These are phyloP conservation scores for Furcifer pardalis DNA, from an alignment of 2,797 vertebrate species.

Conservation along the genomic window DNA sequence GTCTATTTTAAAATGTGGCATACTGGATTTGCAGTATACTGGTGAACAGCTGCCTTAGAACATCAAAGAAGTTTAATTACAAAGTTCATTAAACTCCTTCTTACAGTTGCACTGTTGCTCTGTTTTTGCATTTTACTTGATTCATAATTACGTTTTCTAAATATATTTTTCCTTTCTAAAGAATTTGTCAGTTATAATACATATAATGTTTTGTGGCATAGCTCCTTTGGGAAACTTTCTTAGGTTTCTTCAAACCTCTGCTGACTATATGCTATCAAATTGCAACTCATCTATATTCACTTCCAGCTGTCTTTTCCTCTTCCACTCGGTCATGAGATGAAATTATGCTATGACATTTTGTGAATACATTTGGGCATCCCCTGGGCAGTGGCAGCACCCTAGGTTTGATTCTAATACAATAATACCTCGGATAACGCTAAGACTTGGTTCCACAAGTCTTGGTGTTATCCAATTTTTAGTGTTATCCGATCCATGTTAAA, in stretches of 20 bases:
- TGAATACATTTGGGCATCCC: no score
- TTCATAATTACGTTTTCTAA: background rate
- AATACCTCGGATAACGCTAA: no score
- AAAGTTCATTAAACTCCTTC: constrained; percentile 45
- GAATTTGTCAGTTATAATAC: constrained; percentile 16
- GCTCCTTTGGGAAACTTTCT: constrained; percentile 11
- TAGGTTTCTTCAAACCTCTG: constrained; percentile 7
- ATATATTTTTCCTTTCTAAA: background rate
- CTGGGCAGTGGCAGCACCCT: no score
- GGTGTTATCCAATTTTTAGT: no score
- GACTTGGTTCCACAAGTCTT: no score
- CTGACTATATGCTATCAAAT: constrained; percentile 35
- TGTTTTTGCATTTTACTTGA: background rate
- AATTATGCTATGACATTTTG: background rate
- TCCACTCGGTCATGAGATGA: constrained; percentile 14
- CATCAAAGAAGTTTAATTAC: constrained; percentile 38
- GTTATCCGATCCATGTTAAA: no score
- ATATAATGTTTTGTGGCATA: background rate
- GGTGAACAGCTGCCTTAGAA: constrained; percentile 48
- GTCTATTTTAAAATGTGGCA: constrained; percentile 57
- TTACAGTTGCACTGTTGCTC: constrained; percentile 9
- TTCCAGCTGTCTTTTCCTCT: constrained; percentile 16
- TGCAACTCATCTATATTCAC: background rate
- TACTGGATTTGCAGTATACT: constrained; percentile 13
- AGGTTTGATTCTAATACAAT: no score